A percentile compares a stretch with the other conserved stretches of the same genome.
Evolutionary conservation across 2,797 vertebrate species (phyloP).

Genomic region (Channa striata): DNA sequence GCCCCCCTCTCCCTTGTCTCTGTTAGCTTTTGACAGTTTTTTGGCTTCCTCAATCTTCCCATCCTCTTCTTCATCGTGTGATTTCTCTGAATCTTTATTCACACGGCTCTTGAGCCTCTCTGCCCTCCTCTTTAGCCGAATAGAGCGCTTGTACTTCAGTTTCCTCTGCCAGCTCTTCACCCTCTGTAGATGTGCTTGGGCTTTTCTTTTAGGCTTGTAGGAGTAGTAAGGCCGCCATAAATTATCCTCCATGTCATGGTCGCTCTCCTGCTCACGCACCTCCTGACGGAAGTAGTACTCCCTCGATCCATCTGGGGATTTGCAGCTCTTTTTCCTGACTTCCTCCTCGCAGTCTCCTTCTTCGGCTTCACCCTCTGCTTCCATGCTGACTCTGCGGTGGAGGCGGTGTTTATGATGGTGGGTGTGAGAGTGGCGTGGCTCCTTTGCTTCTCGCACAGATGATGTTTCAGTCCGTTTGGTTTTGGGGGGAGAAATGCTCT

Average conservation of each 20-base stretch:
- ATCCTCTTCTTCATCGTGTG: slow-evolving; percentile 73
- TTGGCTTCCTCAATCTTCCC: slow-evolving; percentile 46
- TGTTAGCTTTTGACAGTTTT: slow-evolving; percentile 45
- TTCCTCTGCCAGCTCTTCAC: slow-evolving; percentile 88
- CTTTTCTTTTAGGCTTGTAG: slow-evolving; percentile 92
- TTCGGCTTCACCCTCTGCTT: slow-evolving; percentile 49
- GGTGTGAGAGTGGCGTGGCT: slow-evolving; percentile 75
- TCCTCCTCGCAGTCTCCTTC: slow-evolving; percentile 60
- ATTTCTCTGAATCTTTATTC: slow-evolving; percentile 76
- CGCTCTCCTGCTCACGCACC: slow-evolving; percentile 86
- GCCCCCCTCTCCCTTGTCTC: slow-evolving; percentile 38
- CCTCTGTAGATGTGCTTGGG: slow-evolving; percentile 81
- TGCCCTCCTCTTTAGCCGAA: slow-evolving; percentile 83
- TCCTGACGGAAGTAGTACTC: slow-evolving; percentile 87
- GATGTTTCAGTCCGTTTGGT: slow-evolving; percentile 78
- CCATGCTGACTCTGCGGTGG: slow-evolving; percentile 71
- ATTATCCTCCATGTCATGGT: slow-evolving; percentile 89
- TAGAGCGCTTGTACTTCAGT: slow-evolving; percentile 85
- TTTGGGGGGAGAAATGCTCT: slow-evolving; percentile 82
- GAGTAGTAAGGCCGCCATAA: slow-evolving; percentile 94
- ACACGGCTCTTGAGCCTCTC: slow-evolving; percentile 79
- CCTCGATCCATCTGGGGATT: slow-evolving; percentile 76
- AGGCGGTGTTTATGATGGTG: slow-evolving; percentile 83
- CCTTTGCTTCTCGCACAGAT: slow-evolving; percentile 71
- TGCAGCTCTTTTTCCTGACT: slow-evolving; percentile 70